Evolutionary conservation across 92 coral and sea anemone species (phyloP).

Genomic region (Epizoanthus stellaris): DNA sequence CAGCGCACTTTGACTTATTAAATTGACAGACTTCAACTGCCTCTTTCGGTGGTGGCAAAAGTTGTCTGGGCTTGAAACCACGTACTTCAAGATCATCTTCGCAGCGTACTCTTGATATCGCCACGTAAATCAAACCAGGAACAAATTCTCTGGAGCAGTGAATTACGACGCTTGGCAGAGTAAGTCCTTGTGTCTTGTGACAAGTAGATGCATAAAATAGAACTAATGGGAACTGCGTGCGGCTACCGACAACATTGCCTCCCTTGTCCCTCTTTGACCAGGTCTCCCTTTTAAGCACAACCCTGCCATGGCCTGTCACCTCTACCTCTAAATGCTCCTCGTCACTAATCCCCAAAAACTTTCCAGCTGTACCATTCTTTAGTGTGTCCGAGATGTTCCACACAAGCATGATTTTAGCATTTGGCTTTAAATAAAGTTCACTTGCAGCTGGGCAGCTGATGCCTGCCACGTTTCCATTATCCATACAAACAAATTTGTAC

Average conservation of each 20-base stretch:
- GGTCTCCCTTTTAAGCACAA: neutral
- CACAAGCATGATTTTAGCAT: constrained; percentile 47
- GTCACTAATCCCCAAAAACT: constrained; percentile 14
- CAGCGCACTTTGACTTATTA: neutral
- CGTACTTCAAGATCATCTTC: constrained; percentile 8
- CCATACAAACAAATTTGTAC: neutral
- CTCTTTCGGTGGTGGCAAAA: neutral
- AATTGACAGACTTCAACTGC: neutral
- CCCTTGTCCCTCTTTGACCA: constrained; percentile 13
- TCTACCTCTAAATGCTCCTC: constrained; percentile 22
- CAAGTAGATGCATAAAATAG: constrained; percentile 30
- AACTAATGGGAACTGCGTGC: constrained; percentile 34
- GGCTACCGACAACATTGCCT: constrained; percentile 20
- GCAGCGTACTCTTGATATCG: constrained; percentile 33
- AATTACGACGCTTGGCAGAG: constrained; percentile 21
- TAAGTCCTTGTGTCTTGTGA: constrained; percentile 42
- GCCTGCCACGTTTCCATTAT: constrained; percentile 23
- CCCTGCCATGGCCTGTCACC: constrained; percentile 16
- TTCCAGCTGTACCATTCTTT: constrained; percentile 56
- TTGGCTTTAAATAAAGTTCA: constrained; percentile 12
- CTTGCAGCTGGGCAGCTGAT: constrained; percentile 38
- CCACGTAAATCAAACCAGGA: constrained; percentile 42
- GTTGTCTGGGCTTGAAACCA: neutral
- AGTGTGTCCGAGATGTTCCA: constrained; percentile 45
- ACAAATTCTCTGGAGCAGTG: constrained; percentile 41